A percentile compares a stretch with the other conserved stretches of the same genome.
These are phyloP conservation scores for Atractosteus spatula DNA, from an alignment of 2,113 vertebrate species.

Conservation along the genomic window DNA sequence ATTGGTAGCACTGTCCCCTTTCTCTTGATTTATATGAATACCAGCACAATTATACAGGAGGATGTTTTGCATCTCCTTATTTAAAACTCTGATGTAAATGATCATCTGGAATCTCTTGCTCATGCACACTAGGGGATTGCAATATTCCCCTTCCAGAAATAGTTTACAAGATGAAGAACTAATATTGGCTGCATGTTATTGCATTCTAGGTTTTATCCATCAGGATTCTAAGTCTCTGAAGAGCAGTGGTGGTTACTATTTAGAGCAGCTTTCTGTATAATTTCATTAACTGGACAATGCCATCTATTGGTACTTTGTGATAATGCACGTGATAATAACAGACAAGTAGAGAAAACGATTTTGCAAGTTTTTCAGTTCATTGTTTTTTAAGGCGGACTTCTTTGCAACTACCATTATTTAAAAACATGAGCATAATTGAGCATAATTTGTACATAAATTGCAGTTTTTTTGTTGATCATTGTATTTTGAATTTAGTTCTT, in stretches of 20 bases:
- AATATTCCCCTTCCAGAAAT: slow-evolving; percentile 5
- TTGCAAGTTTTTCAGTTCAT: no score
- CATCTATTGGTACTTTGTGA: slow-evolving; percentile 57
- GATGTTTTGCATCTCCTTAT: not conserved
- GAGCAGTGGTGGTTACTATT: slow-evolving; percentile 21
- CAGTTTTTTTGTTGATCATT: no score
- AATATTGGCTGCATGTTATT: slow-evolving; percentile 21
- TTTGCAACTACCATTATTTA: no score
- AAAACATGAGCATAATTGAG: no score
- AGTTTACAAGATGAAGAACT: slow-evolving; percentile 23
- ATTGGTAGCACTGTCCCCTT: not conserved
- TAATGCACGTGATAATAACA: slow-evolving; percentile 33
- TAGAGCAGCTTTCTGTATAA: slow-evolving; percentile 44
- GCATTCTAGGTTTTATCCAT: slow-evolving; percentile 21
- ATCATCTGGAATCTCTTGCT: not conserved
- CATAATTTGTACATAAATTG: no score
- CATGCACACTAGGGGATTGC: slow-evolving; percentile 4
- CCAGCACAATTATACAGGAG: no score
- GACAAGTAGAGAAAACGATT: no score
- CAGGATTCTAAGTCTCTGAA: slow-evolving; percentile 18
- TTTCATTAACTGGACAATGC: slow-evolving; percentile 61
- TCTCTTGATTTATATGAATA: no score
- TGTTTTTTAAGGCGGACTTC: no score
- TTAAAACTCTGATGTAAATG: not conserved
- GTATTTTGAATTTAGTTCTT: no score